Percentiles rank a stretch among this genome's conserved stretches.
Conservation (phyloP, 92 coral and sea anemone genomes). For the Porites cylindrica region DNA sequence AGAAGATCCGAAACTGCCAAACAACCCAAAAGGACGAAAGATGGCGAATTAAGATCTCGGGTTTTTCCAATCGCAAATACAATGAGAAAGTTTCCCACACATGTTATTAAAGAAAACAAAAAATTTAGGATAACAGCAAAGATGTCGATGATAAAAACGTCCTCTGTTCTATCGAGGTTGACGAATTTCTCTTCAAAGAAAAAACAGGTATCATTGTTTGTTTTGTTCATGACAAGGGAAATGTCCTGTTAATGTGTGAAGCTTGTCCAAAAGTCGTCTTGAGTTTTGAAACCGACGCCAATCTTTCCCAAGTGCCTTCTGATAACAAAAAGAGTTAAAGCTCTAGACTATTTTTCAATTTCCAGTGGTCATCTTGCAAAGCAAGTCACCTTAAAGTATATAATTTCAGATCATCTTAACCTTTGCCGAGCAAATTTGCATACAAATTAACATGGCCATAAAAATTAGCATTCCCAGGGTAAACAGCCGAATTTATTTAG, state of each 20-base stretch:
- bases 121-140: background rate
- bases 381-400: background rate
- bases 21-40: background rate
- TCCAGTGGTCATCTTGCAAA: too few relatives aligned
- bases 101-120: background rate
- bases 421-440: background rate
- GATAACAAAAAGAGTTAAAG: background rate
- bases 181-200: background rate
- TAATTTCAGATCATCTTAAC: background rate
- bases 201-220: background rate
- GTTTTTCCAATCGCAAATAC: slow-evolving; percentile 1
- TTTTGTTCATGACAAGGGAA: background rate
- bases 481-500: too few relatives aligned
- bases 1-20: slow-evolving; percentile 38
- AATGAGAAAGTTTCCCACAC: slow-evolving; percentile 8
- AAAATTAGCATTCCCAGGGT: too few relatives aligned
- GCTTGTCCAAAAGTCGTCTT: background rate
- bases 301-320: background rate
- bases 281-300: background rate
- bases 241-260: background rate
- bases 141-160: background rate
- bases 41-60: background rate
- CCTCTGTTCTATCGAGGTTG: background rate
- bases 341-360: too few relatives aligned
- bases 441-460: background rate